Base-by-base conservation (phyloP, 2,797 vertebrate genomes). In the Margarornis squamiger region DNA sequence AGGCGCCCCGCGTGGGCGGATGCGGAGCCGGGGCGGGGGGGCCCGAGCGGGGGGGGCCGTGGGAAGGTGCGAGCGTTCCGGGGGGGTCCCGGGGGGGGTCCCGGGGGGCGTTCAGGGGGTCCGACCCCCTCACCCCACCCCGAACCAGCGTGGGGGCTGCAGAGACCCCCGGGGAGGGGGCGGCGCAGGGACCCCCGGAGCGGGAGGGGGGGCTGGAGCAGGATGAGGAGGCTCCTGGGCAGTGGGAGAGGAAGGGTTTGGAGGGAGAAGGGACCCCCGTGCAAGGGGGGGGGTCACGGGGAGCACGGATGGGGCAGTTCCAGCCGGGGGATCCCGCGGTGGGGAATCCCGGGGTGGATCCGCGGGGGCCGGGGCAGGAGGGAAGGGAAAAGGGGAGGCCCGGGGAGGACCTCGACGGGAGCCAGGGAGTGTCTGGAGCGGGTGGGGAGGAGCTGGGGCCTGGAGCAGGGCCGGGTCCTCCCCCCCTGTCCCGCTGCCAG, bases 401-500 rank as follows among this genome's bases (percentile, higher is more conserved):
- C 54, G 75, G 83, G 90, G 67, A 74, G 90, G 66, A 22, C 73
- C 67, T 73, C 77, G 39, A 7, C 27, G 52, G 91, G 76, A 81
- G 48, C 91, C 81, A 80, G 94, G 94, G 92, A 92, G 89, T 86
- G 92, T 92, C 94, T 74, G 54, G 65, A 9, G 54, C 36, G 21
- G 86, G 7, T 6, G 52, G 92, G 94, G 90, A 86, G 94, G 92
- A 95, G 92, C 87, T n/a, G 92, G 55, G 9, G 19, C 76, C 78
- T 65, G 90, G 86, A 90, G 86, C 74, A 1, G 27, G 67, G 90
- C 90, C 54, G 80, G 83, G 82, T 54, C 58, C 88, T 84, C 43
- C 71, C 72, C 63, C 7, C 11, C 74, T 72, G 67, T 76, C 54
- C 74, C 29, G 61, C 58, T 89, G 84, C 86, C 71, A 93, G 61